A percentile compares a stretch with the other conserved stretches of the same genome.
Evolutionary conservation across 2,113 vertebrate species (phyloP).

Genomic region (Ptilorrhoa leucosticta): DNA sequence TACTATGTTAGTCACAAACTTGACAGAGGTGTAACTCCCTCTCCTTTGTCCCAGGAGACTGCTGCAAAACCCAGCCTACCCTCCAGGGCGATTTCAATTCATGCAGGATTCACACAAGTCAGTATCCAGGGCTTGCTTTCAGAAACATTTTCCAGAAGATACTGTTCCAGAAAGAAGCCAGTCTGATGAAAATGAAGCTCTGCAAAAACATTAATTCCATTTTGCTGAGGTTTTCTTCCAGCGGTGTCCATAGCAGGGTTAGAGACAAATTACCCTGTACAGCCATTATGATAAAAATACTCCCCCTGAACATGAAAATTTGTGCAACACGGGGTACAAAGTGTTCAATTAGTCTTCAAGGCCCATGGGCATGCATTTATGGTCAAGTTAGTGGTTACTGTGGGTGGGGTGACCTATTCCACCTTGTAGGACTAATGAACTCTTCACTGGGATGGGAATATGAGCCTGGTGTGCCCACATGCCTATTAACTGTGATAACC

Average conservation of each 20-base stretch:
- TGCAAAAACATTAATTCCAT: background rate
- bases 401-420: background rate
- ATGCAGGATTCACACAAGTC: background rate
- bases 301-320: background rate
- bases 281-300: background rate
- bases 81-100: background rate
- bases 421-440: background rate
- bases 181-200: background rate
- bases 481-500: background rate
- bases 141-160: background rate
- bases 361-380: background rate
- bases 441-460: background rate
- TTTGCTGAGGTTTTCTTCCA: background rate
- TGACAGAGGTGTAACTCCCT: background rate
- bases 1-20: background rate
- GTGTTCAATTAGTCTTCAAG: background rate
- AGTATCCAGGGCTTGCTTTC: background rate
- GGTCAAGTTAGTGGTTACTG: background rate
- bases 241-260: background rate
- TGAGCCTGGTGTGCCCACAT: background rate
- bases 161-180: background rate
- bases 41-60: background rate
- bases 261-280: background rate
- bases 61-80: background rate
- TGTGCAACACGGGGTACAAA: background rate